phyloP scores from a whole-genome alignment of 1,140 invertebrate genomes.

The Cephus cinctus region DNA sequence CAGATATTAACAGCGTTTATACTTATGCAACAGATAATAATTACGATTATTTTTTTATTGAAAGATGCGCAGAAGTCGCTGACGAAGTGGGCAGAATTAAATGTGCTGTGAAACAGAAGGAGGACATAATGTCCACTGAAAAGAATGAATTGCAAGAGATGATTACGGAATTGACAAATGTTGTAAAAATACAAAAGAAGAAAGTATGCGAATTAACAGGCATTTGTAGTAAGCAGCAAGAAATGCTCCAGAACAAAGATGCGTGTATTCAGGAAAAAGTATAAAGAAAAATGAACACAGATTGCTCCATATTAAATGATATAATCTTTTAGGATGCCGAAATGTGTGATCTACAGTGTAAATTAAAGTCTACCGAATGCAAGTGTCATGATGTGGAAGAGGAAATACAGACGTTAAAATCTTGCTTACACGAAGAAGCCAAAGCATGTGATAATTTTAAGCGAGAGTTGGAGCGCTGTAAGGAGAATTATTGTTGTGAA shows the following conservation, averaged over 20 bases:
- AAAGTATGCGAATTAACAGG: constrained; percentile 25
- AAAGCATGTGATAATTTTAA: constrained; percentile 19
- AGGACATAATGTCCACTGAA: constrained; percentile 17
- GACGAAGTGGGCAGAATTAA: constrained; percentile 26
- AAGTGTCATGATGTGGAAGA: constrained; percentile 20
- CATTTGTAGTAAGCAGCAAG: constrained; percentile 25
- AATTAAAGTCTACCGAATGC: constrained; percentile 16
- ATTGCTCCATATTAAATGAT: constrained; percentile 1
- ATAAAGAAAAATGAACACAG: background rate
- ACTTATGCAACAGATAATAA: background rate
- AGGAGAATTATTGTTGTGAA: constrained; percentile 30
- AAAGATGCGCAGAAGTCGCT: constrained; percentile 21
- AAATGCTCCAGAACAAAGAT: constrained; percentile 20
- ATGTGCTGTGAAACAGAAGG: constrained; percentile 19
- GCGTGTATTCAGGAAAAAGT: constrained; percentile 20
- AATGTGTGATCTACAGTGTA: constrained; percentile 13
- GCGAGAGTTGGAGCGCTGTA: constrained; percentile 25
- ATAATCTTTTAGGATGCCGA: constrained; percentile 22
- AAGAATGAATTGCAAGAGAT: constrained; percentile 24
- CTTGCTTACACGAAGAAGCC: constrained; percentile 23
- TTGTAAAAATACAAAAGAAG: constrained; percentile 29
- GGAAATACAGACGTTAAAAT: constrained; percentile 26
- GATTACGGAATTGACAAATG: constrained; percentile 24
- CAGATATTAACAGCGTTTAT: constrained; percentile 1
- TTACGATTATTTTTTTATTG: background rate